Evolutionary conservation across 2,797 vertebrate genomes (phyloP).

Genomic region (Clamator glandarius): DNA sequence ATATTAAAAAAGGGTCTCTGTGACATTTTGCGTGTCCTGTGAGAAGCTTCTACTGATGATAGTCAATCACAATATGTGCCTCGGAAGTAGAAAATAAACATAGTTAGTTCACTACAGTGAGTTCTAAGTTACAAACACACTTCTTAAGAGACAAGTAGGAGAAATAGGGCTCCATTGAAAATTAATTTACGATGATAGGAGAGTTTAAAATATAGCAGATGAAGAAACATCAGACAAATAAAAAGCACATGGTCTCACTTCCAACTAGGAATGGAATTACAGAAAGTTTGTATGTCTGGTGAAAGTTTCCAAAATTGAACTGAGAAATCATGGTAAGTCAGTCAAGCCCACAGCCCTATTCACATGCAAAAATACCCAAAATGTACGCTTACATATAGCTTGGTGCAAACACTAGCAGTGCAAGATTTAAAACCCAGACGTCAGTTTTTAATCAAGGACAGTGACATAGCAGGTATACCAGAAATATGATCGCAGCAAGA

Average conservation of each 20-base stretch:
- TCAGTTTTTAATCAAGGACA: neutral
- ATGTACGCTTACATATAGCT: neutral
- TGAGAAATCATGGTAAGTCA: neutral
- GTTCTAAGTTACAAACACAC: neutral
- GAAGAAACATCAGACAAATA: neutral
- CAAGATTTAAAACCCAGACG: neutral
- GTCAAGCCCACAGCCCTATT: neutral
- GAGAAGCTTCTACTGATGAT: neutral
- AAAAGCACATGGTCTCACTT: neutral
- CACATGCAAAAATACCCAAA: neutral
- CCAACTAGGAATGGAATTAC: neutral
- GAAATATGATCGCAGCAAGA: neutral
- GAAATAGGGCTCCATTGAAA: neutral
- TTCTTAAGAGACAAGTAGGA: neutral
- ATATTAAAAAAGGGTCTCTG: neutral
- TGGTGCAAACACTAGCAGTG: neutral
- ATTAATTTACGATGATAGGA: neutral
- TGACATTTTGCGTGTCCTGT: neutral
- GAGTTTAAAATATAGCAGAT: neutral
- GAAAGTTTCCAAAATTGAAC: neutral
- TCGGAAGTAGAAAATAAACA: neutral
- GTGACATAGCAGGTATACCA: neutral
- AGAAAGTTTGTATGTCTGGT: neutral
- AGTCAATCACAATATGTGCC: neutral
- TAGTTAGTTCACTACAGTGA: neutral